Conservation (phyloP, 2,888 invertebrate species). For the Hydrotaea cyrtoneurina region DNA sequence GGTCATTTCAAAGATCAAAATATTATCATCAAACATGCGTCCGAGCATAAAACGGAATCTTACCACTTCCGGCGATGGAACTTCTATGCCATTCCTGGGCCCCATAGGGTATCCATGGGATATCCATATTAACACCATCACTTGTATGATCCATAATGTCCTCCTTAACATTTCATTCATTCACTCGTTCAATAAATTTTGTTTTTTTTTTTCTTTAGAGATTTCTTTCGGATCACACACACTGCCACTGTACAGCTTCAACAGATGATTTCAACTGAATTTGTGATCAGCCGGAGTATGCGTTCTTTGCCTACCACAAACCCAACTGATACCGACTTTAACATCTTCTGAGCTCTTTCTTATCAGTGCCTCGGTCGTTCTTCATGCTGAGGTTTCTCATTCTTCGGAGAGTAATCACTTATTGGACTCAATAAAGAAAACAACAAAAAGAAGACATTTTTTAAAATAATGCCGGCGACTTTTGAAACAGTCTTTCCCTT, state of each 20-base stretch:
- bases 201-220: background rate
- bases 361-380: constrained; percentile 48
- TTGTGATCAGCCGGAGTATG: constrained; percentile 42
- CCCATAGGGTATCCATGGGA: constrained; percentile 29
- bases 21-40: background rate
- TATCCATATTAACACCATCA: background rate
- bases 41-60: background rate
- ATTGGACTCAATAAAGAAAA: constrained; percentile 50
- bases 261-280: constrained; percentile 37
- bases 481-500: too few relatives aligned
- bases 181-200: background rate
- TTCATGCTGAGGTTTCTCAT: background rate
- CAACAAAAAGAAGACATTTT: too few relatives aligned
- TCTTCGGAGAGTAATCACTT: constrained; percentile 12
- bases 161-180: constrained; percentile 50
- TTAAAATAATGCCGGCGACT: too few relatives aligned
- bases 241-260: constrained; percentile 5
- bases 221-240: background rate
- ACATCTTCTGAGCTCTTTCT: constrained; percentile 29
- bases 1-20: background rate
- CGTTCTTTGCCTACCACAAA: constrained; percentile 46
- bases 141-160: background rate
- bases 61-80: constrained; percentile 73
- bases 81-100: constrained; percentile 65
- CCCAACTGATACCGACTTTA: constrained; percentile 34